Evolutionary conservation across 2,113 vertebrate species (phyloP), one percentile per base, ranked within the genome.

Genomic region (Falcunculus frontatus): DNA sequence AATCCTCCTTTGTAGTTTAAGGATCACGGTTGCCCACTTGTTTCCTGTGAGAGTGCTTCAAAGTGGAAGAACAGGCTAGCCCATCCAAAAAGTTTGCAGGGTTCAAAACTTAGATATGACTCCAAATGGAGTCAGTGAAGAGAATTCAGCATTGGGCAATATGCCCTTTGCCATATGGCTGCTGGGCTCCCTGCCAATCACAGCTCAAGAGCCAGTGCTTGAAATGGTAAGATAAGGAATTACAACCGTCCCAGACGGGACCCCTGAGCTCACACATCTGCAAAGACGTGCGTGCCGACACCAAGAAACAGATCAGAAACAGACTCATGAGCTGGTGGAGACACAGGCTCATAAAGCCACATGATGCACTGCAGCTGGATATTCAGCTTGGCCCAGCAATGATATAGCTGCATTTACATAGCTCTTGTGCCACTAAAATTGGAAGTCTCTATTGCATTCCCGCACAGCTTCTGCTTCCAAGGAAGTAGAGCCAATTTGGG

Each of bases 361-460:
- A 95, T 47, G 91, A 95, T 70, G 76, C 76, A 81, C 76, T 70
- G 52, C 94, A 96, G 95, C 94, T 96, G 96, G 79, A 85, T 80
- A 65, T 55, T 64, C 94, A 92, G 83, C 69, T 33, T 81, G 56
- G 60, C 68, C 86, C 93, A 95, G 73, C 42, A 92, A 37, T 1
- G 6, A 42, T 55, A 81, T 30, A 75, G 80, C 65, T 74, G 44
- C 89, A 89, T 75, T 93, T 94, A 65, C 69, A 81, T 16, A 72
- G 86, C 21, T 89, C 79, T 92, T 74, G 56, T 89, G 68, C 47
- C 0, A 1, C 72, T 88, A 57, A 76, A 90, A 82, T 74, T 95
- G 92, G 59, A 93, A 70, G 47, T 74, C 79, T 89, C 68, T 52
- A 74, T 52, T 11, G 8, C 86, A 70, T 92, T 95, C 50, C 42